A percentile compares a stretch with the other conserved stretches of the same genome.
Evolutionary conservation across 2,113 vertebrate species (phyloP).

Genomic region (Xenopus borealis): DNA sequence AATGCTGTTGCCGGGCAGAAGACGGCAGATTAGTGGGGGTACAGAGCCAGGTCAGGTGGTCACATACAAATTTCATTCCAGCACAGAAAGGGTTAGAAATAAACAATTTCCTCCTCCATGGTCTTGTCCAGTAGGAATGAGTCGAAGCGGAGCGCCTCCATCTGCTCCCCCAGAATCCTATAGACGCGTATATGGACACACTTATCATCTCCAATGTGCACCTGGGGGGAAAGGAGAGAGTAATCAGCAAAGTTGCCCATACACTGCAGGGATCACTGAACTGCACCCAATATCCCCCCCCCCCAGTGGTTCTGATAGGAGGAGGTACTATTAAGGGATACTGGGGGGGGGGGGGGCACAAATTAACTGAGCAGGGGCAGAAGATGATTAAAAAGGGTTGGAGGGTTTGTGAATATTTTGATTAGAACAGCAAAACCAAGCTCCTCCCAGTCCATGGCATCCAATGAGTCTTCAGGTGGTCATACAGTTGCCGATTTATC

Average conservation of each 20-base stretch:
- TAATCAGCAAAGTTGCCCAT: no score
- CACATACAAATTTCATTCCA: no score
- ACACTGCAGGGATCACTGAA: no score
- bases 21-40: no score
- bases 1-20: no score
- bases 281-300: not conserved
- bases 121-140: slow-evolving; percentile 62
- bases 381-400: no score
- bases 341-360: no score
- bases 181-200: slow-evolving; percentile 68
- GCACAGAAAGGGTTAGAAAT: not conserved
- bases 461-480: not conserved
- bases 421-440: no score
- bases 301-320: not conserved
- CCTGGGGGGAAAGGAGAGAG: not conserved
- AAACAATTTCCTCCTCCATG: slow-evolving; percentile 61
- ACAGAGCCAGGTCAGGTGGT: no score
- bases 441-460: not conserved
- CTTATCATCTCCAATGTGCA: slow-evolving; percentile 14
- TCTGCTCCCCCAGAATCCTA: slow-evolving; percentile 53
- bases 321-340: no score
- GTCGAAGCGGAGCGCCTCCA: slow-evolving; percentile 49
- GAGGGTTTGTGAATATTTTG: not conserved
- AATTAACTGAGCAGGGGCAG: no score
- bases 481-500: no score